These are phyloP conservation scores for Limanda limanda DNA, from an alignment of 2,113 vertebrate genomes.

Conservation along the genomic window DNA sequence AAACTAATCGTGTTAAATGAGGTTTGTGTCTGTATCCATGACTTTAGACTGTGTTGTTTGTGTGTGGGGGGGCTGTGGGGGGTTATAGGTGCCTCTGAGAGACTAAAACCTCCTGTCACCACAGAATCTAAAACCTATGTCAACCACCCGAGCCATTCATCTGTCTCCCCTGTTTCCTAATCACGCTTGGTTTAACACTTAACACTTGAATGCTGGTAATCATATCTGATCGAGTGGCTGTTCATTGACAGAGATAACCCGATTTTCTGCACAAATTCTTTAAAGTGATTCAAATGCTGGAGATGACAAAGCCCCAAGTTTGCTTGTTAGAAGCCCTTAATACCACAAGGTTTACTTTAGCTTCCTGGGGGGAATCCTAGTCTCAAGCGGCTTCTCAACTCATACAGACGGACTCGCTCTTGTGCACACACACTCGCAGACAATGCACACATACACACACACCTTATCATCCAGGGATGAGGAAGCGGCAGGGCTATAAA, in stretches of 20 bases:
- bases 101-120: constrained; percentile 47
- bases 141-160: constrained; percentile 14
- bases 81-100: constrained; percentile 41
- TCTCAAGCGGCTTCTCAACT: constrained; percentile 55
- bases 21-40: constrained; percentile 71
- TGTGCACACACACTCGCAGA: not conserved
- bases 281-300: constrained; percentile 56
- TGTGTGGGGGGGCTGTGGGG: constrained; percentile 16
- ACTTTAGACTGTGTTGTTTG: constrained; percentile 48
- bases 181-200: constrained; percentile 19
- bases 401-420: constrained; percentile 26
- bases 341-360: constrained; percentile 71
- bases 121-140: constrained; percentile 43
- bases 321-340: constrained; percentile 71
- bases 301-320: constrained; percentile 67
- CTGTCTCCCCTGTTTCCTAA: constrained; percentile 27
- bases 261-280: constrained; percentile 58
- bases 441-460: not conserved
- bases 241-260: constrained; percentile 56
- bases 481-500: constrained; percentile 70
- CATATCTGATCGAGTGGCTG: constrained; percentile 56
- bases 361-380: constrained; percentile 66
- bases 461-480: constrained; percentile 50
- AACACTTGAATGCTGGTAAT: constrained; percentile 51
- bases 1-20: constrained; percentile 76